These are phyloP conservation scores for Pachyuromys duprasi DNA, from an alignment of 2,797 vertebrate genomes.

Conservation along the genomic window DNA sequence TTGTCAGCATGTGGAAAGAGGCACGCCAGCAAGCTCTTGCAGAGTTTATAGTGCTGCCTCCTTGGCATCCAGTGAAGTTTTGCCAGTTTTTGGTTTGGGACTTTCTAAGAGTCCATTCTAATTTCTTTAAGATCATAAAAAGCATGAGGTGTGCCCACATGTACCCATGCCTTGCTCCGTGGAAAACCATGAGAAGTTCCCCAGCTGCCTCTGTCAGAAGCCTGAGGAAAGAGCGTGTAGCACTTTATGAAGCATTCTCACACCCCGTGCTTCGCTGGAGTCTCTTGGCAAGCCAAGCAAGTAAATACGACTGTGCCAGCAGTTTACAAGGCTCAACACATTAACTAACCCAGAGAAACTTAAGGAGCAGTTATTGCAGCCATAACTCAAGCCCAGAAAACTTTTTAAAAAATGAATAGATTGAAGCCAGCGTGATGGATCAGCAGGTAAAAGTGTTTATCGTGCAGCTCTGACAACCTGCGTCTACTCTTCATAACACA, in stretches of 20 bases:
- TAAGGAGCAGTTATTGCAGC: slow-evolving; percentile 21
- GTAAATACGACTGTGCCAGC: slow-evolving; percentile 30
- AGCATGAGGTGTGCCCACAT: slow-evolving; percentile 80
- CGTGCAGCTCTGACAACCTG: neutral
- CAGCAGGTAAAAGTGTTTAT: neutral
- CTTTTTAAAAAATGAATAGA: neutral
- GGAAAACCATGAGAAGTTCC: slow-evolving; percentile 75
- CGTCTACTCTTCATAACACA: neutral
- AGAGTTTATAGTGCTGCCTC: slow-evolving; percentile 76
- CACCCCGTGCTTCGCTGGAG: neutral
- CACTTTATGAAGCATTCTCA: slow-evolving; percentile 42
- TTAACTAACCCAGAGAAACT: slow-evolving; percentile 18
- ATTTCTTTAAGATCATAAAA: slow-evolving; percentile 79
- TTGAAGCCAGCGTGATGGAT: neutral
- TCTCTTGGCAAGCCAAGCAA: slow-evolving; percentile 8
- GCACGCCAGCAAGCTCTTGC: slow-evolving; percentile 56
- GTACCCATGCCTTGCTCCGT: slow-evolving; percentile 67
- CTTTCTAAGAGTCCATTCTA: slow-evolving; percentile 82
- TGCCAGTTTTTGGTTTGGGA: slow-evolving; percentile 75
- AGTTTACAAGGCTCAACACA: neutral
- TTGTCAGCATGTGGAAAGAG: slow-evolving; percentile 57
- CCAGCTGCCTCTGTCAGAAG: slow-evolving; percentile 65
- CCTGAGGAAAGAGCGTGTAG: neutral
- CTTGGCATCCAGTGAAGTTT: slow-evolving; percentile 70
- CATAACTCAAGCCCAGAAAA: neutral